Percentiles rank a stretch among this genome's conserved stretches.
Evolutionary conservation across 2,113 vertebrate species (phyloP).

Genomic region (Cariama cristata): DNA sequence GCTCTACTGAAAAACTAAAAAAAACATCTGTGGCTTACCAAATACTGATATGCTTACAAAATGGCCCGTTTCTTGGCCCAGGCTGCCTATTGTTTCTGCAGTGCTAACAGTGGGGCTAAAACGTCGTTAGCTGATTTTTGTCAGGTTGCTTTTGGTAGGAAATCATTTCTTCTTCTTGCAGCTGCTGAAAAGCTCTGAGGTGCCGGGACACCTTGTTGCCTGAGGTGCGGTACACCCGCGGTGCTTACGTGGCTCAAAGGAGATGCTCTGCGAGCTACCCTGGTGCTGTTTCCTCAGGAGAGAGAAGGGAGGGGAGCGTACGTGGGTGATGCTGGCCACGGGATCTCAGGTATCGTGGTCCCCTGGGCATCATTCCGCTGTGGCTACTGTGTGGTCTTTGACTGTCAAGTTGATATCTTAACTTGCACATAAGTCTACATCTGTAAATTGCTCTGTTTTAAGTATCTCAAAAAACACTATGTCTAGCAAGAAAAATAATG

Average conservation of each 20-base stretch:
- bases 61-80: not conserved
- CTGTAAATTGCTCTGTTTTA: not conserved
- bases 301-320: not conserved
- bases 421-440: not conserved
- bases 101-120: not conserved
- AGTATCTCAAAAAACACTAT: not conserved
- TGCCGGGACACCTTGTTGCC: not conserved
- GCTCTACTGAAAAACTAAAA: not conserved
- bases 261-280: not conserved
- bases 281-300: not conserved
- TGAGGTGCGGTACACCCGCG: not conserved
- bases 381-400: not conserved
- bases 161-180: not conserved
- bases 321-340: not conserved
- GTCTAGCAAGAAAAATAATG: not conserved
- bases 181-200: not conserved
- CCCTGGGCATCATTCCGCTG: not conserved
- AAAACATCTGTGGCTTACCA: not conserved
- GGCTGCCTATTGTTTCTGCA: not conserved
- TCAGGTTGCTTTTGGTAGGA: not conserved
- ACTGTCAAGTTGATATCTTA: not conserved
- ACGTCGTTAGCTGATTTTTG: rapidly evolving
- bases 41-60: not conserved
- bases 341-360: not conserved
- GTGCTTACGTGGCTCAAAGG: not conserved